Evolutionary conservation across 2,888 invertebrate species (phyloP), one percentile per base, ranked within the genome.

Genomic region (Buathra laborator): DNA sequence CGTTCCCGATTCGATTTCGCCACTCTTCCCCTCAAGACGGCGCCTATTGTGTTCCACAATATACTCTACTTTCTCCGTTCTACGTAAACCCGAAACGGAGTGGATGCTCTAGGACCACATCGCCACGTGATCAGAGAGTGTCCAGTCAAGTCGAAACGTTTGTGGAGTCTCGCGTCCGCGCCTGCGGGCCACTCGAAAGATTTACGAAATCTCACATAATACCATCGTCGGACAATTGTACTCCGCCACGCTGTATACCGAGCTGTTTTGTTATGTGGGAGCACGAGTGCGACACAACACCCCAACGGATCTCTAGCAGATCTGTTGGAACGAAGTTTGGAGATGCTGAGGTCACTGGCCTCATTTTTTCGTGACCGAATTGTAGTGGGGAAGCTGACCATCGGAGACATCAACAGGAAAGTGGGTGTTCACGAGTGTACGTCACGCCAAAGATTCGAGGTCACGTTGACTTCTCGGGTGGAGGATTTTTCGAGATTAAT

Each of bases 201-300:
- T 85, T 87, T 86, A 85, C 85, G 82, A 79, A 85, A 87, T 84
- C 82, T 83, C 76, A 81, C 79, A 83, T 84, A 86, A 87, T 84
- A 83, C 67, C 66, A 66, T 75, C 75, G 68, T 68, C 77, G 37
- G 37, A 7, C 37, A 37, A 37, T 37, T 37, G 51, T 74, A n/a
- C 53, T 70, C 53, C 77, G 68, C 46, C 51, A 7, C 44, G 24
- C 16, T 46, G 71, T 19, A 24, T 10, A 48, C 53, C 16, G 37
- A 78, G 62, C 67, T 51, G 56, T 67, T 44, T 10, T 9, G 32
- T 24, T 43, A 62, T 62, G 24, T 62, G 68, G 64, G 68, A 16
- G 51, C 3, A 59, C 46, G 29, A 7, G 24, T 9, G 32, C 24
- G 66, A 43, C 62, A 3, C 48, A 59, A 70, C 24, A 37, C 53